Conservation (phyloP, 2,888 invertebrate species). For the Sinotaia quadrata region DNA sequence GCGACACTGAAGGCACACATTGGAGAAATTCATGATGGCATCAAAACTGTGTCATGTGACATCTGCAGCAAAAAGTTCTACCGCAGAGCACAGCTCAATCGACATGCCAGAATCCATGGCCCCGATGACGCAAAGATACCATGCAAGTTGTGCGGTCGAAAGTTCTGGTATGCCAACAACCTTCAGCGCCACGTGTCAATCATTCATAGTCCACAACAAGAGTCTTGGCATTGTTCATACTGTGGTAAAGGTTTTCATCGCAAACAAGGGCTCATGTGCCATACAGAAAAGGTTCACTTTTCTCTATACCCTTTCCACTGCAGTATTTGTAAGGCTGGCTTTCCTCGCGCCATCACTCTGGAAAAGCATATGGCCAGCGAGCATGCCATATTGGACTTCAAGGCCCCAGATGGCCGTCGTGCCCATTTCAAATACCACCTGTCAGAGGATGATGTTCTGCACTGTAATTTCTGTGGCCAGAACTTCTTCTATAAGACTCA, state of each 20-base stretch:
- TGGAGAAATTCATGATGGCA: slow-evolving; percentile 50
- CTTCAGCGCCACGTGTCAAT: slow-evolving; percentile 51
- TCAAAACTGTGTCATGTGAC: slow-evolving; percentile 43
- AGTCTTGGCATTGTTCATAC: slow-evolving; percentile 58
- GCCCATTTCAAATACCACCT: slow-evolving; percentile 49
- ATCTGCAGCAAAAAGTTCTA: slow-evolving; percentile 52
- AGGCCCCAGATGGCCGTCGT: slow-evolving; percentile 27
- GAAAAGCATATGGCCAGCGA: slow-evolving; percentile 52
- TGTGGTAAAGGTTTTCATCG: slow-evolving; percentile 56
- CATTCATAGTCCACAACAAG: slow-evolving; percentile 49
- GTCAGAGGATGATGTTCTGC: slow-evolving; percentile 47
- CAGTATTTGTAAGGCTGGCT: slow-evolving; percentile 43
- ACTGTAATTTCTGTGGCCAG: slow-evolving; percentile 51
- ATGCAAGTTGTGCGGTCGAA: slow-evolving; percentile 51
- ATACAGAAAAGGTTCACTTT: slow-evolving; percentile 54
- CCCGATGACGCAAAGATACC: slow-evolving; percentile 42
- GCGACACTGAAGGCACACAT: slow-evolving; percentile 53
- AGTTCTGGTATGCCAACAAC: slow-evolving; percentile 54
- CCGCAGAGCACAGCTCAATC: slow-evolving; percentile 45
- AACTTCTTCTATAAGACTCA: slow-evolving; percentile 55
- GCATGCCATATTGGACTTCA: slow-evolving; percentile 41
- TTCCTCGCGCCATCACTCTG: slow-evolving; percentile 43
- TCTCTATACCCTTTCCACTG: slow-evolving; percentile 51
- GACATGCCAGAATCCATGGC: slow-evolving; percentile 51
- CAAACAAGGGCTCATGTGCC: slow-evolving; percentile 50